Evolutionary conservation across 92 coral and sea anemone species (phyloP), one percentile per base, ranked within the genome.

Genomic region (Diadumene lineata): DNA sequence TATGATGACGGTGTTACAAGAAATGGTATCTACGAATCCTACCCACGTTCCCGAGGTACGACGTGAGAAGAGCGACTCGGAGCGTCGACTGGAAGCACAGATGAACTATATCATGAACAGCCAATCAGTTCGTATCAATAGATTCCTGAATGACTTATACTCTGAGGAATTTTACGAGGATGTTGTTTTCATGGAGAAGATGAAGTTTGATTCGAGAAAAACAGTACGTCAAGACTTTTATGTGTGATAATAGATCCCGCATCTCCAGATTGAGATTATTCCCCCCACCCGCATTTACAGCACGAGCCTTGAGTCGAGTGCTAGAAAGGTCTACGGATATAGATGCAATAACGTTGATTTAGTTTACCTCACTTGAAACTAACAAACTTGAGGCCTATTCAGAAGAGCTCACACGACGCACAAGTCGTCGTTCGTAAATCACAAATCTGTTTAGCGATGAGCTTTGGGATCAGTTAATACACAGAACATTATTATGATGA

Each of bases 91-190:
- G 16, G 44, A 16, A 46, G 34, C 88, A 31, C 90, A 76, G 33
- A 46, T 26, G 28, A 81, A 72, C 27, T 86, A 86, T 44, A 50
- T 86, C 60, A 63, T 50, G 64, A 65, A 70, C 33, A 81, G 76
- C 23, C 90, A 86, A 62, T 69, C 80, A 17, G 75, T 77, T 13
- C 75, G 83, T 21, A 70, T 86, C 34, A 69, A 27, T n/a, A 64
- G 69, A 48, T 61, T 70, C 56, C 44, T 81, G 18, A 77, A 86
- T 27, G 83, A 67, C n/a, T 70, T 71, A 11, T 86, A 81, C 73
- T 60, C 74, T 0, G 90, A 81, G 21, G 86, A 81, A n/a, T 81
- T 81, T 46, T 63, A 43, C 2, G 86, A 81, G 28, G 90, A 86
- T 58, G 34, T 86, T 0, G 48, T 27, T 29, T 46, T 86, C 1